phyloP scores from a whole-genome alignment of 2,888 invertebrate species.

The Cremastinae sp. region DNA sequence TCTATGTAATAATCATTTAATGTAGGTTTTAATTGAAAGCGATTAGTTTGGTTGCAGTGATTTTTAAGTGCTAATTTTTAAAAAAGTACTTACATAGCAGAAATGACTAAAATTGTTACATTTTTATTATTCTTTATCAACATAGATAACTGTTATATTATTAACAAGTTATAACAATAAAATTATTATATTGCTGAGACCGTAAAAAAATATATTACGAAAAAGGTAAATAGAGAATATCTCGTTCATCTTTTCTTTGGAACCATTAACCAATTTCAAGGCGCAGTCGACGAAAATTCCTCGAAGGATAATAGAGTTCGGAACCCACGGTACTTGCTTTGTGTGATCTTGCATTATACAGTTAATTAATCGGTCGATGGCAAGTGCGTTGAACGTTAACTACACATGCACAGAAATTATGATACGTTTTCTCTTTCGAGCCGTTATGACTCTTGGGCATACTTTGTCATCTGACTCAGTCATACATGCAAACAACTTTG shows the following conservation, averaged over 20 bases:
- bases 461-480: too few relatives aligned
- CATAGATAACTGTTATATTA: too few relatives aligned
- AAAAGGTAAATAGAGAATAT: slow-evolving; percentile 9
- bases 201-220: too few relatives aligned
- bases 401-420: slow-evolving; percentile 6
- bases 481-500: too few relatives aligned
- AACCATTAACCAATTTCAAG: slow-evolving; percentile 52
- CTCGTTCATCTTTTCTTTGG: slow-evolving; percentile 30
- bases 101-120: too few relatives aligned
- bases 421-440: not conserved
- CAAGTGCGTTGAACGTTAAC: slow-evolving; percentile 42
- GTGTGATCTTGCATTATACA: slow-evolving; percentile 47
- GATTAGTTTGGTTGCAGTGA: too few relatives aligned
- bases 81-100: too few relatives aligned
- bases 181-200: slow-evolving; percentile 52
- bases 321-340: slow-evolving; percentile 42
- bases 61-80: too few relatives aligned
- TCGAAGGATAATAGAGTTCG: slow-evolving; percentile 50
- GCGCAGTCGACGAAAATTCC: slow-evolving; percentile 46
- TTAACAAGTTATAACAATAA: too few relatives aligned
- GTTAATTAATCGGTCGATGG: slow-evolving; percentile 56
- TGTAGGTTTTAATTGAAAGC: too few relatives aligned
- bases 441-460: not conserved
- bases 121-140: too few relatives aligned
- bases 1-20: too few relatives aligned